These are phyloP conservation scores for Onthophagus sagittarius DNA, from an alignment of 2,888 invertebrate genomes.

Conservation along the genomic window DNA sequence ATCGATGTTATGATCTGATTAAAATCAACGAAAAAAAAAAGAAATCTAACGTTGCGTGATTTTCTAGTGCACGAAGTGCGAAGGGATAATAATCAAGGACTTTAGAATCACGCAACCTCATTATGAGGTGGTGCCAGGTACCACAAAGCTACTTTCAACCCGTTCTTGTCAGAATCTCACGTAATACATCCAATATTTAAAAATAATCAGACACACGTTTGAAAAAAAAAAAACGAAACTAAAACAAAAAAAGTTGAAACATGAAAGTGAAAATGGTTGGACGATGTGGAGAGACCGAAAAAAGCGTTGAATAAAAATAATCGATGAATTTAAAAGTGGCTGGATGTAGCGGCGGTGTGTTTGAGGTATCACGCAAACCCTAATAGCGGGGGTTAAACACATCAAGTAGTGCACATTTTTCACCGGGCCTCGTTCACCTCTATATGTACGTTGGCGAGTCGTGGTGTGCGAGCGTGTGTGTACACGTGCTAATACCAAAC, in stretches of 20 bases:
- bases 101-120: not conserved
- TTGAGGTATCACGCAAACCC: conserved; percentile 50
- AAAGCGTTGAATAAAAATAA: conserved; percentile 32
- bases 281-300: conserved; percentile 13
- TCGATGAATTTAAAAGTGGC: conserved; percentile 39
- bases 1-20: too few species aligned
- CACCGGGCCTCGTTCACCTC: conserved; percentile 31
- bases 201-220: not conserved
- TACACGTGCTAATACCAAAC: not conserved
- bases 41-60: not conserved
- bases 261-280: not conserved
- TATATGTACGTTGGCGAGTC: not conserved
- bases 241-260: not conserved
- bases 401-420: conserved; percentile 50
- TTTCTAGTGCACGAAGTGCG: not conserved
- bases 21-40: too few species aligned
- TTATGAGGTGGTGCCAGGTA: not conserved
- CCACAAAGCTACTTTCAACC: not conserved
- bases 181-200: too few species aligned
- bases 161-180: not conserved
- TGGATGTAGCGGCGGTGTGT: conserved; percentile 44
- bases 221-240: too few species aligned
- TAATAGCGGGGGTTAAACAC: conserved; percentile 49
- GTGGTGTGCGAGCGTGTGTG: not conserved
- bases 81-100: not conserved